Conservation (phyloP, 2,888 invertebrate genomes). For the Amiota mariae region DNA sequence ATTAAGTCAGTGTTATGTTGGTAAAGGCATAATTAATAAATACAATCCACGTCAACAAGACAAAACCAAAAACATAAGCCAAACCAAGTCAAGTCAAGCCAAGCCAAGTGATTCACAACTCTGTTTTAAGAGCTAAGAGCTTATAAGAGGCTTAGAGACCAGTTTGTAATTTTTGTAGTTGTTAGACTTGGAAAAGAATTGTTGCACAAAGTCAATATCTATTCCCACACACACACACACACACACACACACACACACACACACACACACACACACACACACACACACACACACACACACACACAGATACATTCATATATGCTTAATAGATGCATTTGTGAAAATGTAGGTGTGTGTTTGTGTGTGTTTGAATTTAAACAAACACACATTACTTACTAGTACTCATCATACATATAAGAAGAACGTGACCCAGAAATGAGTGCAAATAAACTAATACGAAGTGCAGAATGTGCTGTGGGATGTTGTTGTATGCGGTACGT, state of each 20-base stretch:
- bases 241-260: too few relatives aligned
- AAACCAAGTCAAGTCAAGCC: background rate
- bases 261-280: too few relatives aligned
- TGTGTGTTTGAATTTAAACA: background rate
- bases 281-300: too few relatives aligned
- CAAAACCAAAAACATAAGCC: background rate
- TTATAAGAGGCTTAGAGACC: background rate
- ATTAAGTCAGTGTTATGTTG: constrained; percentile 8
- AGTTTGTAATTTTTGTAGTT: background rate
- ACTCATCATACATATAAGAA: background rate
- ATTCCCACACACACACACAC: too few relatives aligned
- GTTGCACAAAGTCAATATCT: background rate
- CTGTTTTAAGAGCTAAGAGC: background rate
- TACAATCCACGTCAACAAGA: too few relatives aligned
- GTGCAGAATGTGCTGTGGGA: background rate
- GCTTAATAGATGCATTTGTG: too few relatives aligned
- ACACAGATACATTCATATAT: too few relatives aligned
- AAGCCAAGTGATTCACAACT: background rate
- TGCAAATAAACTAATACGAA: background rate
- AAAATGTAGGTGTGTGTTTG: background rate
- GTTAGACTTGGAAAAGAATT: background rate
- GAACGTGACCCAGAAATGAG: background rate
- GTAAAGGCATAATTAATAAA: constrained; percentile 14
- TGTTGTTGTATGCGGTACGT: background rate
- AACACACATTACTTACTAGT: background rate